A percentile compares a stretch with the other conserved stretches of the same genome.
Conservation (phyloP, 2,888 invertebrate species). For the Gastracanthus pulcherrimus region DNA sequence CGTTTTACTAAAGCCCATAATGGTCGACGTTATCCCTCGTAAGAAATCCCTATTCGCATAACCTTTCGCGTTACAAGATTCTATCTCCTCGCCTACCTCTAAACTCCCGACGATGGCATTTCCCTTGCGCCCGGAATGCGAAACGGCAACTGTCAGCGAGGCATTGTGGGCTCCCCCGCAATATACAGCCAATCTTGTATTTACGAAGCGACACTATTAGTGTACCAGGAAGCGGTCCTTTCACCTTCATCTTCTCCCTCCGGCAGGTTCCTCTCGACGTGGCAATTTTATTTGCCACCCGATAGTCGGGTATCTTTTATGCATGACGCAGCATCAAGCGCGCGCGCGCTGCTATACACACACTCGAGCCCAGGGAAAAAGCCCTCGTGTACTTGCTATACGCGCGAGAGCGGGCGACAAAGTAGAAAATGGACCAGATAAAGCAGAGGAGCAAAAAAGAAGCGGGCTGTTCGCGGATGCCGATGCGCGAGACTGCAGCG, state of each 20-base stretch:
- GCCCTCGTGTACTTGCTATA: background rate
- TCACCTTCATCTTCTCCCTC: background rate
- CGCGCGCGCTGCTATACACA: background rate
- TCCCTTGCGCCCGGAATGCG: too few relatives aligned
- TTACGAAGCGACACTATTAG: slow-evolving; percentile 3
- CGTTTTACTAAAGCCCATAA: too few relatives aligned
- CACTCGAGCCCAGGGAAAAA: background rate
- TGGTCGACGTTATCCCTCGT: too few relatives aligned
- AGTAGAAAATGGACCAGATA: slow-evolving; percentile 8
- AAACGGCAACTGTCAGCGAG: background rate
- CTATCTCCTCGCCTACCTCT: too few relatives aligned
- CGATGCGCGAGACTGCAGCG: background rate
- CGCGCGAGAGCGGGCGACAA: background rate
- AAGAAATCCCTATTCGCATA: too few relatives aligned
- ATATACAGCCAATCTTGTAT: background rate
- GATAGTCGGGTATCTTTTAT: slow-evolving; percentile 24
- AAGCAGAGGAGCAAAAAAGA: background rate
- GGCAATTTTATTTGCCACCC: slow-evolving; percentile 21
- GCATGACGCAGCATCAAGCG: slow-evolving; percentile 11
- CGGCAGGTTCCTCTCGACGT: background rate
- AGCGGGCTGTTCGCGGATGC: background rate
- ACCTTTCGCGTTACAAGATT: too few relatives aligned
- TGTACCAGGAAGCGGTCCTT: background rate
- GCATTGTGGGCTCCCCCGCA: background rate
- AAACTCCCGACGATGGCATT: background rate